phyloP scores from a whole-genome alignment of 2,113 vertebrate genomes.

The Oxygymnocypris stewartii region DNA sequence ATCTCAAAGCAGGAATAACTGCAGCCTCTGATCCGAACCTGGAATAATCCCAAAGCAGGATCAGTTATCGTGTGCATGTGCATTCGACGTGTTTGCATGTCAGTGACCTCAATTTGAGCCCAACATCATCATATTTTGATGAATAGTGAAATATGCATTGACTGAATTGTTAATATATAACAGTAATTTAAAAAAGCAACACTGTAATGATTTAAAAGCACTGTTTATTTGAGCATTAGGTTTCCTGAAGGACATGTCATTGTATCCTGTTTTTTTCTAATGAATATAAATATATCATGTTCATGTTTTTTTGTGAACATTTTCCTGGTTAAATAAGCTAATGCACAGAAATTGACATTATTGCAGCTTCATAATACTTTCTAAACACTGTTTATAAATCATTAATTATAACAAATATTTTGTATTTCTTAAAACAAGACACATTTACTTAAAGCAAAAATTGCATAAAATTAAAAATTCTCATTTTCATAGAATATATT shows the following conservation, averaged over 20 bases:
- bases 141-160: too few relatives aligned
- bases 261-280: background rate
- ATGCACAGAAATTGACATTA: background rate
- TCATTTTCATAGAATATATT: background rate
- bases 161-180: background rate
- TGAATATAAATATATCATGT: background rate
- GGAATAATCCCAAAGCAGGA: background rate
- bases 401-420: too few relatives aligned
- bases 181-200: background rate
- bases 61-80: background rate
- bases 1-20: slow-evolving; percentile 24
- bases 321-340: background rate
- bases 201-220: background rate
- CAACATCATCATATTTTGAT: too few relatives aligned
- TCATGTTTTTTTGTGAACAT: background rate
- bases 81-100: background rate
- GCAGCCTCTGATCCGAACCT: background rate
- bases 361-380: too few relatives aligned
- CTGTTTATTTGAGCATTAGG: background rate
- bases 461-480: too few relatives aligned
- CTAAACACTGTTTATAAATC: too few relatives aligned
- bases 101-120: background rate
- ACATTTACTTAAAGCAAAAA: too few relatives aligned
- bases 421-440: too few relatives aligned
- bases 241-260: background rate